Evolutionary conservation across 2,797 vertebrate genomes (phyloP).

Genomic region (Lagodon rhomboides): DNA sequence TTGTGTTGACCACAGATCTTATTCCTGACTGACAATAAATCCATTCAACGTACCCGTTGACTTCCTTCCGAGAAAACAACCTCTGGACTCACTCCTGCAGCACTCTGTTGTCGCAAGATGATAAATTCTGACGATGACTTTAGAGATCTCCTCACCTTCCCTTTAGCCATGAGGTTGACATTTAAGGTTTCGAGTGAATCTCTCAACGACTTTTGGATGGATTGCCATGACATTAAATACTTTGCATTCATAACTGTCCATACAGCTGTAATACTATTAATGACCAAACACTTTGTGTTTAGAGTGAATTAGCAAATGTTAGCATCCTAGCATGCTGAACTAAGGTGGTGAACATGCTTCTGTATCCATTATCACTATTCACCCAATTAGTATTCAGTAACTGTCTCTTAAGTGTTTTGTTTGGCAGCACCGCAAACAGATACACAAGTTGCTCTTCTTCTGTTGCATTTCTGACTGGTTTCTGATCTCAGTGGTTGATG

Average conservation of each 20-base stretch:
- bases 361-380: background rate
- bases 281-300: background rate
- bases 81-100: no score
- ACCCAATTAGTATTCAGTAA: background rate
- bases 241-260: background rate
- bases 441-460: background rate
- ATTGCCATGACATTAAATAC: background rate
- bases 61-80: no score
- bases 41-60: no score
- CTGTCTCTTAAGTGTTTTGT: background rate
- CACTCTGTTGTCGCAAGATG: background rate
- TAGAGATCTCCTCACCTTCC: background rate
- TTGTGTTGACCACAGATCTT: no score
- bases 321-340: background rate
- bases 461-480: constrained; percentile 8
- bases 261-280: background rate
- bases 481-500: constrained; percentile 8
- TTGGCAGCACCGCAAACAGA: background rate
- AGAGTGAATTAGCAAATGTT: background rate
- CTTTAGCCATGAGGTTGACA: no score
- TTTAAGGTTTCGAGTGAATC: no score
- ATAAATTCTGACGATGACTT: background rate
- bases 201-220: background rate
- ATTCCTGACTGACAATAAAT: no score
- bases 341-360: background rate